Evolutionary conservation across 2,888 invertebrate species (phyloP), one percentile per base, ranked within the genome.

Genomic region (Epirrhoe tristata): DNA sequence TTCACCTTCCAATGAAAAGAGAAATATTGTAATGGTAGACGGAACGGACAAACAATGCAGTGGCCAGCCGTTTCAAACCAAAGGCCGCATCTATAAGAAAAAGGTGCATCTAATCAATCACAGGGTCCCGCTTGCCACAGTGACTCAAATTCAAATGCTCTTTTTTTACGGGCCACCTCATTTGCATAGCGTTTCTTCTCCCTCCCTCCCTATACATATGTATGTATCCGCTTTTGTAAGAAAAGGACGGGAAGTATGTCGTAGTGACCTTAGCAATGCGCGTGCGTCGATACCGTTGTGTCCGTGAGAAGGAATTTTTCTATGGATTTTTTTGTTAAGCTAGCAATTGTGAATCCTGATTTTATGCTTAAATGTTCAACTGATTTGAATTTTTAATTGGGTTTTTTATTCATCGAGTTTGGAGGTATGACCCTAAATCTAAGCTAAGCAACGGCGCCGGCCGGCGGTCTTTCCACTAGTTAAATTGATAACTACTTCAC

Each of bases 21-120:
- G 73, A 77, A 71, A 76, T 81, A 78, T 80, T 80, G 77, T 80
- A 74, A 74, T 77, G 83, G 77, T 79, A 81, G 12, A 5, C 6
- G 76, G 77, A 80, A 82, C 63, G 67, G 77, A 74, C 80, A 80
- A 82, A 89, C 89, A 90, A 87, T 88, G 76, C 84, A 70, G 75
- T 77, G 79, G 72, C 78, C 72, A 82, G 73, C 78, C 76, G 79
- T 77, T 85, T 87, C 82, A 81, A 48, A 75, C 82, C 82, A 85
- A 86, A 85, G 77, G 78, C 77, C 78, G 79, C 79, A 80, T 79
- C 77, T 79, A 78, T 81, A 77, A 80, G 83, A n/a, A 87, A 85
- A 87, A 86, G 87, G 87, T 91, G 90, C 89, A 90, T 90, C 89
- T 83, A 90, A 91, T 92, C 91, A 90, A 90, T 90, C 88, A 89